Evolutionary conservation across 2,797 vertebrate genomes (phyloP), one percentile per base, ranked within the genome.

Genomic region (Lacerta agilis): DNA sequence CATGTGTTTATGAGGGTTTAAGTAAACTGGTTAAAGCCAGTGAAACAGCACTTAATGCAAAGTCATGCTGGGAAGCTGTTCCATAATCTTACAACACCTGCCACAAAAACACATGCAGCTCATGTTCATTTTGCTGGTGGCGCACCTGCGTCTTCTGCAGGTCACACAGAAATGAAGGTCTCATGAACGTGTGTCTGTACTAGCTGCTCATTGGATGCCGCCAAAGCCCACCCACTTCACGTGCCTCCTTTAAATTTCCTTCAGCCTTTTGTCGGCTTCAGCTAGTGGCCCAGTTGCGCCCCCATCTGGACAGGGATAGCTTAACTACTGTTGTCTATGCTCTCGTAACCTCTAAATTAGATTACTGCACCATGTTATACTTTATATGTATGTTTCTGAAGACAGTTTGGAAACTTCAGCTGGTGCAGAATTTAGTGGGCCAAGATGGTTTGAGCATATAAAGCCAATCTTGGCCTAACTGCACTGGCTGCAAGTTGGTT

Each of bases 21-120:
- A 92, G 89, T 93, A 92, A 95, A 95, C 91, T 49, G 80, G 23
- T 87, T 88, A 88, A 90, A 92, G 27, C 79, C 87, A 20, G 0
- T 64, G 36, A 85, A 92, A 91, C 79, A 13, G 73, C 72, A n/a
- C 25, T 85, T 90, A 38, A 58, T 83, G 91, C 89, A 36, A 64
- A 49, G 87, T 88, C 69, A 91, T 88, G 84, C 58, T 86, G 78
- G 36, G 80, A 86, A 92, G 49, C 7, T 43, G 5, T 61, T 91
- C 92, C 79, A 80, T 86, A 9, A 66, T 85, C 64, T 58, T 85
- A 55, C 79, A 87, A 89, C 79, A 66, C 7, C 0, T 0, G 83
- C 61, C 25, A 41, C 86, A 86, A 90, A 90, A 2, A 7, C 49
- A 41, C 23, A 85, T 7, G 86, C 67, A 89, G 15, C 5, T 10